phyloP scores from a whole-genome alignment of 1,140 invertebrate species.

The Theocolax elegans region DNA sequence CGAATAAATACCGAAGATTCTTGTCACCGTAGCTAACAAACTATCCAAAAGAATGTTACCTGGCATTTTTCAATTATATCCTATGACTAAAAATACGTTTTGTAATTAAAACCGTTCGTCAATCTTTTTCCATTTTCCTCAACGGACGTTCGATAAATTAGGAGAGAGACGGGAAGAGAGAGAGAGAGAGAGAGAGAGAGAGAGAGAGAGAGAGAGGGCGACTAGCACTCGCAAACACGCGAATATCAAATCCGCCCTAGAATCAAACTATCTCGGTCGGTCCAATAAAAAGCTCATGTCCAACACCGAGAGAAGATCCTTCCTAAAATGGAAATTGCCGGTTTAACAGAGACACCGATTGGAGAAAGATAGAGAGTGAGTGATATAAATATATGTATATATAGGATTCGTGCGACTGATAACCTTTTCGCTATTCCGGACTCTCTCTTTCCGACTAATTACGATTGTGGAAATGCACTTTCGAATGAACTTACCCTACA shows the following conservation, averaged over 20 bases:
- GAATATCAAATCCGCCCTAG: neutral
- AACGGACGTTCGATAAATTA: constrained; percentile 19
- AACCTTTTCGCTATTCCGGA: constrained; percentile 10
- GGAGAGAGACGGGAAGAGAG: neutral
- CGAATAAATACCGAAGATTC: too few relatives aligned
- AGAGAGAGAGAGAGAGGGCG: neutral
- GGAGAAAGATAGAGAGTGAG: neutral
- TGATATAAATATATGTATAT: too few relatives aligned
- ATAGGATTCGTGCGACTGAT: constrained; percentile 8
- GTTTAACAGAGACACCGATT: too few relatives aligned
- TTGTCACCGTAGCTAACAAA: too few relatives aligned
- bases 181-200: neutral
- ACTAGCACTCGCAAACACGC: neutral
- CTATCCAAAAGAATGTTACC: constrained; percentile 10
- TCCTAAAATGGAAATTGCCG: neutral
- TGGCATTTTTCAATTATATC: constrained; percentile 30
- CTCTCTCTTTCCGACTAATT: constrained; percentile 21
- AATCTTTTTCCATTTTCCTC: constrained; percentile 8
- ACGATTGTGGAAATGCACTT: constrained; percentile 29
- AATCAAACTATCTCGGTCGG: neutral
- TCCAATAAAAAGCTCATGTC: neutral
- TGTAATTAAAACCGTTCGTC: constrained; percentile 33
- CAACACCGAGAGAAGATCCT: neutral
- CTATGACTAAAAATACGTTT: constrained; percentile 29
- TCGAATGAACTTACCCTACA: neutral